Conservation (phyloP, 2,113 vertebrate genomes). For the Bubo scandiacus region DNA sequence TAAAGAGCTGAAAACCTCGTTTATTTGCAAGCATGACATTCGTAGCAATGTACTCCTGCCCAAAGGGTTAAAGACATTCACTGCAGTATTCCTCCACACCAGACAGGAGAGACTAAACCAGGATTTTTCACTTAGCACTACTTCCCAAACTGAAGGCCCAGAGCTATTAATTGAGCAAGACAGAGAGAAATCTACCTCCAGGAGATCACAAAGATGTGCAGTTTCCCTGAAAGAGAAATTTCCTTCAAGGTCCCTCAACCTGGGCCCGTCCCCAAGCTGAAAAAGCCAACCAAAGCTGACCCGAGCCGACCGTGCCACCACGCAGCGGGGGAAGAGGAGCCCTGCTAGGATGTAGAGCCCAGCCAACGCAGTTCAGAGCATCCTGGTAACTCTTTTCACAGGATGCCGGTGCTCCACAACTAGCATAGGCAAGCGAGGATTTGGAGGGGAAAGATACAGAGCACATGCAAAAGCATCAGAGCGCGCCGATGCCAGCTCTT, state of each 20-base stretch:
- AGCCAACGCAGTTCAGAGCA: not conserved
- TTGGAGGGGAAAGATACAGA: not conserved
- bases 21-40: not conserved
- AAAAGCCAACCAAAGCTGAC: not conserved
- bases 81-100: not conserved
- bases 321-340: fast-evolving
- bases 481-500: not conserved
- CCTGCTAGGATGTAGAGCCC: not conserved
- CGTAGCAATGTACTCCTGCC: not conserved
- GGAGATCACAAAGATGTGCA: not conserved
- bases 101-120: not conserved
- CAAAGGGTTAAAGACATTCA: not conserved
- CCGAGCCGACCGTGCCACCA: not conserved
- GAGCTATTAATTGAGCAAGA: not conserved
- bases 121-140: not conserved
- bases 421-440: not conserved
- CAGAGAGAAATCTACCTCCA: not conserved
- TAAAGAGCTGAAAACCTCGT: not conserved
- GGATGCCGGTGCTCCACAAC: not conserved
- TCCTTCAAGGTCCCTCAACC: not conserved
- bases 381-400: not conserved
- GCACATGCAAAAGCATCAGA: not conserved
- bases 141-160: not conserved
- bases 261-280: not conserved
- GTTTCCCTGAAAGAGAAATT: not conserved